Percentiles rank a stretch among this genome's conserved stretches.
phyloP scores from a whole-genome alignment of 2,113 vertebrate genomes.

The Sceloporus undulatus region DNA sequence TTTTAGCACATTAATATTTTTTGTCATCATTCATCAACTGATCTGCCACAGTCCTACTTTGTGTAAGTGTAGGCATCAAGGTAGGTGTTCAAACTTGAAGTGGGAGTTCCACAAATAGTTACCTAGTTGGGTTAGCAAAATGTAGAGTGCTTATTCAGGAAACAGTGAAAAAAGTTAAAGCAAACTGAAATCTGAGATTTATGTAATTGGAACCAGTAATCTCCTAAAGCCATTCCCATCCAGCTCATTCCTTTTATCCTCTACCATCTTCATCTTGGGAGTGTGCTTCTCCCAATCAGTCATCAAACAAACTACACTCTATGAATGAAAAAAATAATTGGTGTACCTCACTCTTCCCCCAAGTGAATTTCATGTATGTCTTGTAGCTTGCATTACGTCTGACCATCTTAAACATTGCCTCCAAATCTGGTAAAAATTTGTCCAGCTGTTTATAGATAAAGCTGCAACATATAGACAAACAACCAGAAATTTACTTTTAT shows the following conservation, averaged over 20 bases:
- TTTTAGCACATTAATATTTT: constrained; percentile 42
- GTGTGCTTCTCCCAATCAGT: no score
- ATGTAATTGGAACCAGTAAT: no score
- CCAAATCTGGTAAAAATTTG: no score
- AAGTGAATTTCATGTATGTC: no score
- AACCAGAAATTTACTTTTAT: no score
- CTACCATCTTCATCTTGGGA: background rate
- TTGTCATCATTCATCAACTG: background rate
- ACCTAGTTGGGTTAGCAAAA: background rate
- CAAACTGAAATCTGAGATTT: background rate
- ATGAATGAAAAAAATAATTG: no score
- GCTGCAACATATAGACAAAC: no score
- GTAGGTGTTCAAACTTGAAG: background rate
- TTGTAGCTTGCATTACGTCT: no score
- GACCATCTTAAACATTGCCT: no score
- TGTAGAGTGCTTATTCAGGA: background rate
- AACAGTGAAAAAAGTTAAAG: background rate
- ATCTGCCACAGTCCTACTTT: background rate
- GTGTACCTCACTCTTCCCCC: no score
- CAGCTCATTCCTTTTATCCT: background rate
- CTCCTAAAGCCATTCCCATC: background rate
- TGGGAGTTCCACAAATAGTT: background rate
- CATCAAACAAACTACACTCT: no score
- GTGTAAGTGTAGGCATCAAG: background rate
- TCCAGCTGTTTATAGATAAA: no score